These are phyloP conservation scores for Brachypalpus laphriformis DNA, from an alignment of 2,888 invertebrate species.

Conservation along the genomic window DNA sequence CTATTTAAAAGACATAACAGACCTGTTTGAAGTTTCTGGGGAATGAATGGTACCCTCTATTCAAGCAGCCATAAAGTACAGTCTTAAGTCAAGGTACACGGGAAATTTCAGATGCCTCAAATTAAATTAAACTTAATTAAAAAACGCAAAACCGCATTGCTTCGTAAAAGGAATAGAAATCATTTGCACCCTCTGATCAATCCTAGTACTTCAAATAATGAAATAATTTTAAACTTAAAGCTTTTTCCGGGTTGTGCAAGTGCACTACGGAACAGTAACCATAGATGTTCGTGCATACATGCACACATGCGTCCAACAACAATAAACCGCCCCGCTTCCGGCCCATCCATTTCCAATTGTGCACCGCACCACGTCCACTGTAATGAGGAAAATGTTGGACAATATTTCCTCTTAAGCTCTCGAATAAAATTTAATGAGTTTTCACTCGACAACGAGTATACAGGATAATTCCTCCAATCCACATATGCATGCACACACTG, in stretches of 20 bases:
- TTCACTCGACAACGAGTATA: constrained; percentile 76
- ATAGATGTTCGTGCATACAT: background rate
- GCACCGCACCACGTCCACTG: constrained; percentile 41
- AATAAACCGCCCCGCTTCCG: constrained; percentile 45
- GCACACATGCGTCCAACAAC: constrained; percentile 37
- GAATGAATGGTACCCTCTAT: too few relatives aligned
- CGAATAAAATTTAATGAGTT: constrained; percentile 81
- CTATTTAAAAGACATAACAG: too few relatives aligned
- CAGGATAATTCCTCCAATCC: constrained; percentile 67
- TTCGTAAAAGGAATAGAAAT: background rate
- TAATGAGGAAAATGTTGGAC: constrained; percentile 74
- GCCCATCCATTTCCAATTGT: constrained; percentile 50
- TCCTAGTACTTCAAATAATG: constrained; percentile 1
- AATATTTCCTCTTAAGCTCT: constrained; percentile 78
- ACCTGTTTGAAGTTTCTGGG: too few relatives aligned
- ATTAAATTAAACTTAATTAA: background rate
- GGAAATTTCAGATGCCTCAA: background rate
- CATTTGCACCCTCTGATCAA: constrained; percentile 1
- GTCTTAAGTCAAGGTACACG: too few relatives aligned
- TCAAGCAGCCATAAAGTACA: too few relatives aligned
- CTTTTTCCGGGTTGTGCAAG: background rate
- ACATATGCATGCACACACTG: constrained; percentile 40
- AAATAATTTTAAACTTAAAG: constrained; percentile 32
- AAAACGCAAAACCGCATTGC: background rate
- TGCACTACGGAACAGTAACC: constrained; percentile 1